Evolutionary conservation across 2,113 vertebrate species (phyloP).

Genomic region (Rhombomys opimus): DNA sequence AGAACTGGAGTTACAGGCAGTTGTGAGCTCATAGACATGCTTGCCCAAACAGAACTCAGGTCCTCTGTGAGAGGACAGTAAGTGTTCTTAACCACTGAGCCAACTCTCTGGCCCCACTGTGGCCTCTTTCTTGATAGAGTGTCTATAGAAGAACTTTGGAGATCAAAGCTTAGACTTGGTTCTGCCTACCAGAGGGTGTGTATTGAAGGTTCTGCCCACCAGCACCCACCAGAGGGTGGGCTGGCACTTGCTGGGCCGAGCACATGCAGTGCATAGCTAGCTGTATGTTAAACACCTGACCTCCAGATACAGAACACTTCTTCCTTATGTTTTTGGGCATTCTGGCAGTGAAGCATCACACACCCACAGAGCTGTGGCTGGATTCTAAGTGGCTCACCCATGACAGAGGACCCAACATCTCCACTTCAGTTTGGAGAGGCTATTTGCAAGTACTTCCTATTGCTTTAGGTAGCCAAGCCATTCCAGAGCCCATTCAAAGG

Average conservation of each 20-base stretch:
- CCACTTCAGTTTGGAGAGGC: background rate
- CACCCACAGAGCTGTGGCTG: background rate
- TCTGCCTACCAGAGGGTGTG: background rate
- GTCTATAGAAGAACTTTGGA: background rate
- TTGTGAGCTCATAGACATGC: background rate
- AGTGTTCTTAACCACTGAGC: background rate
- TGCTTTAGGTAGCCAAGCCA: background rate
- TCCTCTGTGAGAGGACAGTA: background rate
- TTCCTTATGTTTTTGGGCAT: background rate
- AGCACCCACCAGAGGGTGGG: background rate
- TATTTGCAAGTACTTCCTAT: background rate
- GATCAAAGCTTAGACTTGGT: background rate
- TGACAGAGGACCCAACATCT: background rate
- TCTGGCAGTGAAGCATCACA: background rate
- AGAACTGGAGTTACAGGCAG: background rate
- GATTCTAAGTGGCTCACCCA: background rate
- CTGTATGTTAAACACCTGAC: background rate
- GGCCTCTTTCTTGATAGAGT: background rate
- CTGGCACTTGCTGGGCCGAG: too few relatives aligned
- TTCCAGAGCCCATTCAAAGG: background rate
- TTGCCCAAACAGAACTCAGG: background rate
- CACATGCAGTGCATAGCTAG: rapidly evolving
- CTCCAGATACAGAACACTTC: background rate
- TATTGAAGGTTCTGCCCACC: background rate
- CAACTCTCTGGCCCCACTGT: background rate